Conservation (phyloP, 2,113 vertebrate genomes). For the Podarcis raffonei region DNA sequence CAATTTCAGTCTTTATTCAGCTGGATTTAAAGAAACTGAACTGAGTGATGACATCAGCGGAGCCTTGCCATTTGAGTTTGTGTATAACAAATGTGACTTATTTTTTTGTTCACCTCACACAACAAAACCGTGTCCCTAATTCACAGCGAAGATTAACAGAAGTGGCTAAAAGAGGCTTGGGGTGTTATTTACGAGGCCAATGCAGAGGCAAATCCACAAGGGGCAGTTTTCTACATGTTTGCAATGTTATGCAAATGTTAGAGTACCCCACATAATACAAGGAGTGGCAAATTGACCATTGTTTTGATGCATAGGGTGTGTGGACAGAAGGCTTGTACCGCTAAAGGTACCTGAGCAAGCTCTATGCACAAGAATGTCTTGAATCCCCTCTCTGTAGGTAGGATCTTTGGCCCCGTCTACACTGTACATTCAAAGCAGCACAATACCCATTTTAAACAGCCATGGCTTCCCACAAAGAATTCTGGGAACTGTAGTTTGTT, state of each 20-base stretch:
- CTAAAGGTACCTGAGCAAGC: background rate
- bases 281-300: background rate
- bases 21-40: background rate
- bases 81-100: background rate
- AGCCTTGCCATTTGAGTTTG: background rate
- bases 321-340: background rate
- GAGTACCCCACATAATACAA: accelerated
- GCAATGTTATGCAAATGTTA: background rate
- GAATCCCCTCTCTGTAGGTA: too few species aligned
- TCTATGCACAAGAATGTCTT: too few species aligned
- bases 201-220: background rate
- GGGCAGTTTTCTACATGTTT: too few species aligned
- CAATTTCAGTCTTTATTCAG: background rate
- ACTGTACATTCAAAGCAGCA: too few species aligned
- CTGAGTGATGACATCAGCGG: background rate
- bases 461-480: too few species aligned
- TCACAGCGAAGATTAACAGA: slow-evolving; percentile 14
- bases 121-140: background rate
- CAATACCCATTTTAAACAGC: too few species aligned
- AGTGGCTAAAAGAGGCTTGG: slow-evolving; percentile 1
- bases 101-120: slow-evolving; percentile 14
- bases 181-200: background rate
- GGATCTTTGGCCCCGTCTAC: too few species aligned
- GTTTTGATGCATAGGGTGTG: background rate
- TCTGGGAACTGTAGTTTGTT: too few species aligned